Evolutionary conservation across 2,888 invertebrate species (phyloP).

Genomic region (Caenorhabditis plicata): DNA sequence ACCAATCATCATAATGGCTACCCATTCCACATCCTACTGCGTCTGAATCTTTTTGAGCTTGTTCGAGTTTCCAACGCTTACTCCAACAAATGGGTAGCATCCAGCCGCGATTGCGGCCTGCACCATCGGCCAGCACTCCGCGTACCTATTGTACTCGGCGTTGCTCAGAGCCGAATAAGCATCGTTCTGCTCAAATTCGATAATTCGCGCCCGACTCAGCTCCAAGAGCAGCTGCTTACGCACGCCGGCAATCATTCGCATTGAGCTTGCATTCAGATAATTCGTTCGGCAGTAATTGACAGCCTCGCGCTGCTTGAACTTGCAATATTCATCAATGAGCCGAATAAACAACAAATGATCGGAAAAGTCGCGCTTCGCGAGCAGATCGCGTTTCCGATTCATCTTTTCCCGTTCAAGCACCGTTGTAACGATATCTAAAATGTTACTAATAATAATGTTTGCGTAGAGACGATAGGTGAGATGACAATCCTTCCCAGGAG

Average conservation of each 20-base stretch:
- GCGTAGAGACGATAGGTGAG: too few species aligned
- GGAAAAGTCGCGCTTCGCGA: slow-evolving; percentile 79
- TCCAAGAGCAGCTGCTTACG: slow-evolving; percentile 68
- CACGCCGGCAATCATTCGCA: slow-evolving; percentile 87
- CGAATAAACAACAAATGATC: slow-evolving; percentile 86
- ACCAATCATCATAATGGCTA: slow-evolving; percentile 46
- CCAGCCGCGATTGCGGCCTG: slow-evolving; percentile 86
- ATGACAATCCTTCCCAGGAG: too few species aligned
- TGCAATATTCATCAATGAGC: slow-evolving; percentile 13
- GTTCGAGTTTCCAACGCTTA: slow-evolving; percentile 69
- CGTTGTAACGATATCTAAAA: slow-evolving; percentile 66
- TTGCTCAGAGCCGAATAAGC: not conserved
- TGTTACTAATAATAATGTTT: not conserved
- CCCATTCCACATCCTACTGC: slow-evolving; percentile 20
- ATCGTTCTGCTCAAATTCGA: slow-evolving; percentile 10
- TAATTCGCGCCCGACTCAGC: slow-evolving; percentile 48
- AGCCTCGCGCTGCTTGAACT: not conserved
- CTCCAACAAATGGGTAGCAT: slow-evolving; percentile 83
- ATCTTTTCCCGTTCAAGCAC: slow-evolving; percentile 66
- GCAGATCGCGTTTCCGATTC: slow-evolving; percentile 73
- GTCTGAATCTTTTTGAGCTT: slow-evolving; percentile 59
- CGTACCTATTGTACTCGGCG: slow-evolving; percentile 57
- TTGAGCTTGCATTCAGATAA: slow-evolving; percentile 78
- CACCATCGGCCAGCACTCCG: slow-evolving; percentile 85
- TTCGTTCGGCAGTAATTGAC: slow-evolving; percentile 73